These are phyloP conservation scores for Tursiops truncatus DNA, from an alignment of 2,113 vertebrate species.

Conservation along the genomic window DNA sequence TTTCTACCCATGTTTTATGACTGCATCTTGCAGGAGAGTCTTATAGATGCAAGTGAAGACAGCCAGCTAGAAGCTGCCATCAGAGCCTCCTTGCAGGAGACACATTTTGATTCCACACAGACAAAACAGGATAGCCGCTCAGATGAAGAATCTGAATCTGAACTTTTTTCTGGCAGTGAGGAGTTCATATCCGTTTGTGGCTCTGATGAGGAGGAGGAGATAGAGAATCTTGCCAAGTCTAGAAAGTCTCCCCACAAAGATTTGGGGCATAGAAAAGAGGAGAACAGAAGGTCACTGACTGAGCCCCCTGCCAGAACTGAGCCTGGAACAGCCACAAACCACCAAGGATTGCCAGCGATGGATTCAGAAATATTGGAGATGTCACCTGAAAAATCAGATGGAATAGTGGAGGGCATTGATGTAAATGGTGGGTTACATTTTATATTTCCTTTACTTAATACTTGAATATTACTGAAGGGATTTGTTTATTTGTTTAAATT, in stretches of 20 bases:
- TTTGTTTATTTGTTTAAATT: conserved; percentile 39
- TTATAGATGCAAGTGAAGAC: conserved; percentile 99
- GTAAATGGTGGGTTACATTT: conserved; percentile 87
- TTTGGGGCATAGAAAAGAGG: conserved; percentile 94
- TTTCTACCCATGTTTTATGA: conserved; percentile 58
- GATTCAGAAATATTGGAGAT: conserved; percentile 78
- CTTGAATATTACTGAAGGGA: neutral
- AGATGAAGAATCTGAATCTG: conserved; percentile 96
- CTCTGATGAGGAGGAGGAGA: conserved; percentile 91
- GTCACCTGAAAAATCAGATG: conserved; percentile 82
- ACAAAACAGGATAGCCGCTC: conserved; percentile 91
- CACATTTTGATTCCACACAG: conserved; percentile 94
- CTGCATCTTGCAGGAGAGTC: conserved; percentile 90
- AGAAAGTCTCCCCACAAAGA: conserved; percentile 96
- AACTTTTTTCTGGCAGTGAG: conserved; percentile 98
- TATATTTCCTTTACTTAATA: conserved; percentile 11
- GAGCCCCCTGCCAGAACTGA: conserved; percentile 87
- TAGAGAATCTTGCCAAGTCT: conserved; percentile 85
- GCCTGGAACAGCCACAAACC: conserved; percentile 85
- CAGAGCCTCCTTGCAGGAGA: conserved; percentile 97
- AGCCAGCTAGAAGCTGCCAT: conserved; percentile 99
- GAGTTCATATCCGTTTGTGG: conserved; percentile 97
- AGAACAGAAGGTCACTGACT: conserved; percentile 91
- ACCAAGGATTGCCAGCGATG: conserved; percentile 81
- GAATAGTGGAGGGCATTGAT: conserved; percentile 83